Evolutionary conservation across 2,113 vertebrate species (phyloP).

Genomic region (Pachycephala philippinensis): DNA sequence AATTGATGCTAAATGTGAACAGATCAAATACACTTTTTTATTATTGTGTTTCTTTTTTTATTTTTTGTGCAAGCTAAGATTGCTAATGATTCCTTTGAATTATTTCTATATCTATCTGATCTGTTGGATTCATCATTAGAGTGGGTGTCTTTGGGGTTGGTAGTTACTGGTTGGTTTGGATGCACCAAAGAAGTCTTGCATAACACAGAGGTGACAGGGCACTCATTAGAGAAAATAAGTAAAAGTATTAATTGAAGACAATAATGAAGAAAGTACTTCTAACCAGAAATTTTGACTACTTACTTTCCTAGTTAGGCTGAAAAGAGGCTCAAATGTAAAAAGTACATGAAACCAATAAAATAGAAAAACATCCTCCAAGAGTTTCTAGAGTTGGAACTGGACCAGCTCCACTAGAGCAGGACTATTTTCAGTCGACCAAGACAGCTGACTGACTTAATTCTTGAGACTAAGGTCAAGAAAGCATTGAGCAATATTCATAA

Average conservation of each 20-base stretch:
- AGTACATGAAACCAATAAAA: neutral
- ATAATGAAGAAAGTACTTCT: neutral
- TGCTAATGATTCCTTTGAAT: conserved; percentile 38
- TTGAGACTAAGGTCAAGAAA: conserved; percentile 22
- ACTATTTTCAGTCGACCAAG: neutral
- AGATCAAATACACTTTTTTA: conserved; percentile 52
- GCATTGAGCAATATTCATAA: neutral
- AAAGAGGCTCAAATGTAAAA: neutral
- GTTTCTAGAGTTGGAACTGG: neutral
- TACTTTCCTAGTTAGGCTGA: neutral
- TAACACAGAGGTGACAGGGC: neutral
- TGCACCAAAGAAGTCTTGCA: neutral
- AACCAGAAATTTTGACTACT: neutral
- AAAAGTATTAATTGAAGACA: neutral
- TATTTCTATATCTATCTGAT: conserved; percentile 10
- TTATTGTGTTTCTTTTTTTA: neutral
- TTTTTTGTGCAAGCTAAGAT: conserved; percentile 3
- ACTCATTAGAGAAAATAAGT: conserved; percentile 33
- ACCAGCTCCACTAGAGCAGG: neutral
- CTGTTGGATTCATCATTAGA: conserved; percentile 13
- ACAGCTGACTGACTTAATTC: neutral
- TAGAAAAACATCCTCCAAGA: neutral
- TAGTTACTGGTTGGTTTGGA: conserved; percentile 26
- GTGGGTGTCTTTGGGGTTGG: neutral
- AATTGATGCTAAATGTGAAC: conserved; percentile 53